Percentiles rank a stretch among this genome's conserved stretches.
phyloP scores from a whole-genome alignment of 2,888 invertebrate genomes.

The Apamea epomidion region DNA sequence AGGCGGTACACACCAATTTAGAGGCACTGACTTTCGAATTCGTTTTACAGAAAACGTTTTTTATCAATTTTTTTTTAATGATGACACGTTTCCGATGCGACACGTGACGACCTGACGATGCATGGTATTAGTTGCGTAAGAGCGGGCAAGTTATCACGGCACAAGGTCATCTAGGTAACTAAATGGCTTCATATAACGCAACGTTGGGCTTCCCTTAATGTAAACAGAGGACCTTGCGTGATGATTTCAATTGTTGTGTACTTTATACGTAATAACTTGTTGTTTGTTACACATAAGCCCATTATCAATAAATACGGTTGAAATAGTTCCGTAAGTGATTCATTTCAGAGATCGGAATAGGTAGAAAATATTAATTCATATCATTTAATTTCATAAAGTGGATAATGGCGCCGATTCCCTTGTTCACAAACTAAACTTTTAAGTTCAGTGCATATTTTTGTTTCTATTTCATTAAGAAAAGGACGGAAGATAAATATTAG shows the following conservation, averaged over 20 bases:
- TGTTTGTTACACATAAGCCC: background rate
- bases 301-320: background rate
- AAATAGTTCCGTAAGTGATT: slow-evolving; percentile 2
- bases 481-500: too few species aligned
- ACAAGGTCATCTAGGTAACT: slow-evolving; percentile 46
- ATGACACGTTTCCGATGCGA: slow-evolving; percentile 3
- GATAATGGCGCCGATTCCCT: too few species aligned
- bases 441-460: too few species aligned
- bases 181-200: slow-evolving; percentile 53
- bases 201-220: slow-evolving; percentile 53
- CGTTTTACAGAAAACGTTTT: background rate
- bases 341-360: background rate
- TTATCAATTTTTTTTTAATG: background rate
- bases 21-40: background rate
- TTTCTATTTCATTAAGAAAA: too few species aligned
- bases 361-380: background rate
- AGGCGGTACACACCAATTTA: background rate
- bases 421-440: too few species aligned
- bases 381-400: too few species aligned
- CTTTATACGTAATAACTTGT: background rate
- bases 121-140: slow-evolving; percentile 28
- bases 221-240: slow-evolving; percentile 20
- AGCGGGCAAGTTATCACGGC: slow-evolving; percentile 47
- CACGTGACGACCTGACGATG: slow-evolving; percentile 5
- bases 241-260: slow-evolving; percentile 19